A percentile compares a stretch with the other conserved stretches of the same genome.
Conservation (phyloP, 53 echinoderm and acorn worm genomes). For the Apostichopus leukothele region DNA sequence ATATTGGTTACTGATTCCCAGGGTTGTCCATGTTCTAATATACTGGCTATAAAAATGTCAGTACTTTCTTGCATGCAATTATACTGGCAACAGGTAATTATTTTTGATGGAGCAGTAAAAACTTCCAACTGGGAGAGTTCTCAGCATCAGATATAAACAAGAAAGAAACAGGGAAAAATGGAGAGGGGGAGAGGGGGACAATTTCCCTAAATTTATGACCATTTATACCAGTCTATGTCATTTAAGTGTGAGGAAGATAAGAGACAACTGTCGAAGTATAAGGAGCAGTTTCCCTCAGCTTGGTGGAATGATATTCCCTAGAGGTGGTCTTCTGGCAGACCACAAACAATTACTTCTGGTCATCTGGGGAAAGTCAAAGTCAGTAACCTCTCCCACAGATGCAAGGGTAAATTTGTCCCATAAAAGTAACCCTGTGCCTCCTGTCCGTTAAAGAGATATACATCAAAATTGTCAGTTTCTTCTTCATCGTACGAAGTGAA, state of each 20-base stretch:
- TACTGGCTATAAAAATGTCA: not conserved
- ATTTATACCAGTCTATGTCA: not conserved
- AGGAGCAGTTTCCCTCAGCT: not conserved
- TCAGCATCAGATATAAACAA: not conserved
- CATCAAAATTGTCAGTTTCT: too few relatives aligned
- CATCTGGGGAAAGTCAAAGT: not conserved
- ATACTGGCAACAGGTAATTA: not conserved
- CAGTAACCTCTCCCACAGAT: not conserved
- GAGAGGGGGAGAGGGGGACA: not conserved
- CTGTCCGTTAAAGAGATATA: too few relatives aligned
- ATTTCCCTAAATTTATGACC: not conserved
- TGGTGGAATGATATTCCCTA: not conserved
- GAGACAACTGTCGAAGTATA: not conserved
- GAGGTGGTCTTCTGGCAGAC: not conserved
- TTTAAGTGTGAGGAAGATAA: not conserved
- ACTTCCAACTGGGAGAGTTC: not conserved
- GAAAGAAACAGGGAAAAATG: not conserved
- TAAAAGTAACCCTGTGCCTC: not conserved
- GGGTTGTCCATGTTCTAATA: not conserved
- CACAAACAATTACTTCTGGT: slow-evolving; percentile 7
- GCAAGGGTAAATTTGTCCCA: not conserved
- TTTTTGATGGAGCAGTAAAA: not conserved
- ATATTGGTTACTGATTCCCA: not conserved
- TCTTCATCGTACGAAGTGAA: too few relatives aligned
- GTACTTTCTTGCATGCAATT: not conserved